Percentiles rank a stretch among this genome's conserved stretches.
Conservation (phyloP, 2,888 invertebrate species). For the Mythimna loreyi region DNA sequence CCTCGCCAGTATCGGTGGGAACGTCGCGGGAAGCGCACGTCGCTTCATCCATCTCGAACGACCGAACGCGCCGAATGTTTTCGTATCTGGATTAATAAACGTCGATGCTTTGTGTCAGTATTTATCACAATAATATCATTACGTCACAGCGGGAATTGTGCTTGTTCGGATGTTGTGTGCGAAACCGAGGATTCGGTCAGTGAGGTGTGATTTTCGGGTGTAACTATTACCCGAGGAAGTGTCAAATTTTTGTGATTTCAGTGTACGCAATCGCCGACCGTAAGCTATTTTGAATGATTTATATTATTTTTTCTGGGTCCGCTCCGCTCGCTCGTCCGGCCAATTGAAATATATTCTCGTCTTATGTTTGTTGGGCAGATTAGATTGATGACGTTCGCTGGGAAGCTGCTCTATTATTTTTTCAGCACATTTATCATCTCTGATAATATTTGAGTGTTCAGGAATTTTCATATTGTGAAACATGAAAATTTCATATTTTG, state of each 20-base stretch:
- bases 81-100: slow-evolving; percentile 64
- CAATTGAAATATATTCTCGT: slow-evolving; percentile 59
- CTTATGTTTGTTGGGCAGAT: slow-evolving; percentile 58
- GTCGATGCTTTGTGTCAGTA: slow-evolving; percentile 64
- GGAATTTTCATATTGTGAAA: slow-evolving; percentile 9
- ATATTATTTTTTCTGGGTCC: slow-evolving; percentile 63
- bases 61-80: slow-evolving; percentile 68
- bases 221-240: slow-evolving; percentile 65
- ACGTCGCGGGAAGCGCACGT: slow-evolving; percentile 68
- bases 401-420: slow-evolving; percentile 57
- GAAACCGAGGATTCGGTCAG: slow-evolving; percentile 59
- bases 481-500: slow-evolving; percentile 3
- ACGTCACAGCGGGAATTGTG: slow-evolving; percentile 61
- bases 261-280: slow-evolving; percentile 66
- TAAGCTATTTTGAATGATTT: slow-evolving; percentile 72
- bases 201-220: slow-evolving; percentile 66
- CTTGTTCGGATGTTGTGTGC: slow-evolving; percentile 56
- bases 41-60: slow-evolving; percentile 59
- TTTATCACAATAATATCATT: slow-evolving; percentile 56
- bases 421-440: slow-evolving; percentile 60
- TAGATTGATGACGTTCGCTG: slow-evolving; percentile 62
- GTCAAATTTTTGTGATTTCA: slow-evolving; percentile 67
- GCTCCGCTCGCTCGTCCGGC: slow-evolving; percentile 55
- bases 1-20: slow-evolving; percentile 73
- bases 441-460: slow-evolving; percentile 33